These are phyloP conservation scores for Tolmerus cingulatus DNA, from an alignment of 2,888 invertebrate genomes.

Conservation along the genomic window DNA sequence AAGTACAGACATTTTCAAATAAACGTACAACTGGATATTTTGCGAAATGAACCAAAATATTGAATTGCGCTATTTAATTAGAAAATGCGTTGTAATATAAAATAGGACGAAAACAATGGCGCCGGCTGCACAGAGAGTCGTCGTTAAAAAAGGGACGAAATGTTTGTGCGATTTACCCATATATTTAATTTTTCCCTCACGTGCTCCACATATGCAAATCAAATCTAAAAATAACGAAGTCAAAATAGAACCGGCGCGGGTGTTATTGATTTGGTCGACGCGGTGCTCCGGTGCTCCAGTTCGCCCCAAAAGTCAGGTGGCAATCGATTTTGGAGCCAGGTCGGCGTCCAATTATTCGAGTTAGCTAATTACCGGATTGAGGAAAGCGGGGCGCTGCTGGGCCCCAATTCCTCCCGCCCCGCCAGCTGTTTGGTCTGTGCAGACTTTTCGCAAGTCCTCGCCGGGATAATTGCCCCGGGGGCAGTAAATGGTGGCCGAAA, in stretches of 20 bases:
- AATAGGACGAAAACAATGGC: not conserved
- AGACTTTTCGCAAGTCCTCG: not conserved
- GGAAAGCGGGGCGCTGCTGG: not conserved
- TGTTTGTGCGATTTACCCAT: not conserved
- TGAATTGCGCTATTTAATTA: not conserved
- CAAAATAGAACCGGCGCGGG: not conserved
- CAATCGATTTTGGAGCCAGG: not conserved
- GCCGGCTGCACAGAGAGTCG: not conserved
- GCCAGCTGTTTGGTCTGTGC: not conserved
- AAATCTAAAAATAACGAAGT: constrained; percentile 13
- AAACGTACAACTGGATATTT: too few relatives aligned
- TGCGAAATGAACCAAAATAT: too few relatives aligned
- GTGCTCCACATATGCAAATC: not conserved
- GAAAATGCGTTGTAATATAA: not conserved
- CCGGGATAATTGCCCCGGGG: constrained; percentile 17
- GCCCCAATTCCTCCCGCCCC: not conserved
- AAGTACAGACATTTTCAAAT: too few relatives aligned
- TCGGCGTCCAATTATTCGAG: constrained; percentile 20
- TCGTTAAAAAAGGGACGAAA: not conserved
- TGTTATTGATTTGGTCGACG: not conserved
- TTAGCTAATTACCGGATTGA: constrained; percentile 26
- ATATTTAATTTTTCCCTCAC: not conserved
- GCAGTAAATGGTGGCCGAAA: constrained; percentile 14
- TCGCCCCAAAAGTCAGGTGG: constrained; percentile 12
- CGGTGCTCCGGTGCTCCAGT: not conserved